Evolutionary conservation across 2,888 invertebrate species (phyloP).

Genomic region (Yponomeuta sedellus): DNA sequence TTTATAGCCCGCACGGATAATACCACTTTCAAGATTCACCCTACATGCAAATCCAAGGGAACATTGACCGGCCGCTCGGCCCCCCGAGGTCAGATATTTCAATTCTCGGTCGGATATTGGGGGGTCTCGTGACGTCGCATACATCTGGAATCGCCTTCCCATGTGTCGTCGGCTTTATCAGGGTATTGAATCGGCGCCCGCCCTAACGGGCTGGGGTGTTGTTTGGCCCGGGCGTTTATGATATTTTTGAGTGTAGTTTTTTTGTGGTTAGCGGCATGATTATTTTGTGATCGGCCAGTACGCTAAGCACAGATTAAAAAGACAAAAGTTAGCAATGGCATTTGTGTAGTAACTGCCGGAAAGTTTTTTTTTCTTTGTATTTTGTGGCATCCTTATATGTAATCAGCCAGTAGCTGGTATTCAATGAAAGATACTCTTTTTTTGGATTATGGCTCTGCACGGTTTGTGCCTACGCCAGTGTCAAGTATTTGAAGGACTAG

Average conservation of each 20-base stretch:
- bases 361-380: too few relatives aligned
- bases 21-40: not conserved
- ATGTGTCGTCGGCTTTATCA: constrained; percentile 48
- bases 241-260: not conserved
- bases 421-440: too few relatives aligned
- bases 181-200: constrained; percentile 8
- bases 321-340: too few relatives aligned
- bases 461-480: too few relatives aligned
- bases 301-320: too few relatives aligned
- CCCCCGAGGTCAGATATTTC: constrained; percentile 68
- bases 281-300: not conserved
- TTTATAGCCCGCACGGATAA: not conserved
- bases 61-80: constrained; percentile 13
- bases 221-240: not conserved
- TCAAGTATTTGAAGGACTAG: too few relatives aligned
- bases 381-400: too few relatives aligned
- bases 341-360: too few relatives aligned
- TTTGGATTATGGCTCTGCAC: too few relatives aligned
- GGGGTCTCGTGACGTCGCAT: constrained; percentile 67
- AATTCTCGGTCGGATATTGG: constrained; percentile 73
- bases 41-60: constrained; percentile 9
- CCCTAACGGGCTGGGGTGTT: not conserved
- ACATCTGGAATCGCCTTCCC: constrained; percentile 49
- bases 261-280: not conserved
- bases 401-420: too few relatives aligned